Base-by-base conservation (phyloP, 2,797 vertebrate species). In the Ara ararauna region DNA sequence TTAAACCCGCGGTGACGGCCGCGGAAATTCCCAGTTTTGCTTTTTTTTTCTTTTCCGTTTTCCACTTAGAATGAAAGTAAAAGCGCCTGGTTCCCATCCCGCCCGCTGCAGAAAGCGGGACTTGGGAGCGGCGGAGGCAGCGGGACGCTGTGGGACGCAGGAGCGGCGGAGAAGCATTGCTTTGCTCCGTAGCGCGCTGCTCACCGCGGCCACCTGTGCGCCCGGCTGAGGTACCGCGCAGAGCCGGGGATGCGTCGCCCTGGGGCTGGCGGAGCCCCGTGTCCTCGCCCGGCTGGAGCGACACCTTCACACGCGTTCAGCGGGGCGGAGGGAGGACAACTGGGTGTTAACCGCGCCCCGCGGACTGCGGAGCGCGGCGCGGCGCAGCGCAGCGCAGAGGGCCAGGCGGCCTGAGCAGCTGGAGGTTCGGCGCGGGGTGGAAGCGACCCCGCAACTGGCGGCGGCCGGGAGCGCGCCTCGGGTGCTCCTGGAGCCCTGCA, bases 21-120 rank as follows among this genome's bases (percentile, higher is more conserved):
- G 19, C 92, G 96, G 94, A 92, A 93, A 95, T 96, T 91, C 96
- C 96, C 87, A 7, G 73, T 13, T 56, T 73, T 48, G 80, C 45
- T 60, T 61, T 85, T n/a, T 40, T 32, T 56, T 32, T 56, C 23
- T 58, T 24, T 34, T 2, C 9, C 4, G 3, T 32, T 89, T 76
- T 23, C 10, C 48, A 38, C 45, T 34, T 17, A 74, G 87, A 94
- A 81, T 51, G 95, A 96, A 96, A 97, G 65, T 45, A 94, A 95
- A 96, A 96, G 79, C 50, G 26, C 11, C 36, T 30, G 16, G 6
- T 95, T 89, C 87, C 90, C 92, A 66, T 58, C 77, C 34, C 48
- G 7, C 29, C 78, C 36, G 90, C 32, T 81, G 51, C 71, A 85
- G 92, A 93, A 91, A 94, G 29, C 24, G 18, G 34, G 32, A 32